Conservation (phyloP, 1,140 invertebrate genomes). For the Telenomus remus region DNA sequence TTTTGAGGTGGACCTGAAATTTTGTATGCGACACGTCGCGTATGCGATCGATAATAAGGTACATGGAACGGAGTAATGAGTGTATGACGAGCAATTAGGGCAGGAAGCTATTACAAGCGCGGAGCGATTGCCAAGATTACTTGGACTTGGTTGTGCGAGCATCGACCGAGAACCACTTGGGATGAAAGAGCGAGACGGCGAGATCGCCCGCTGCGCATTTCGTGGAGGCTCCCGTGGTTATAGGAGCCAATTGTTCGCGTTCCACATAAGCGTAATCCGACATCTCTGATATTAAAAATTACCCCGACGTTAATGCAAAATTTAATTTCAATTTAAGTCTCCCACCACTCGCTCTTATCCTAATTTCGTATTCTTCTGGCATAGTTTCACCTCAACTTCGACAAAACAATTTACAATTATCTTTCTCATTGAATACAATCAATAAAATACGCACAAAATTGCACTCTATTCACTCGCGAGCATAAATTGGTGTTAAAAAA, state of each 20-base stretch:
- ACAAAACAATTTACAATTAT: conserved; percentile 1
- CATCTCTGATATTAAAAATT: conserved; percentile 32
- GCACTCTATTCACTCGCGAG: too few relatives aligned
- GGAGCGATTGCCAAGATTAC: conserved; percentile 59
- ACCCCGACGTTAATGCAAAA: conserved; percentile 10
- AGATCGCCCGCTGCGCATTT: conserved; percentile 35
- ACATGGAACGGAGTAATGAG: conserved; percentile 55
- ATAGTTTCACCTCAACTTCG: background rate
- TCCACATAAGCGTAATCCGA: conserved; percentile 46
- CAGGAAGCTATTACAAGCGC: conserved; percentile 59
- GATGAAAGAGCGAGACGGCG: conserved; percentile 34
- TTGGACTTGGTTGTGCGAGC: conserved; percentile 55
- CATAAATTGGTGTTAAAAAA: too few relatives aligned
- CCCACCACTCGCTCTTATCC: background rate
- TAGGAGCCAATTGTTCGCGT: conserved; percentile 1
- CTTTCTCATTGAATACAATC: background rate
- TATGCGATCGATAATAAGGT: conserved; percentile 59
- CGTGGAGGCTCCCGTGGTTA: conserved; percentile 42
- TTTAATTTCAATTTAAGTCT: conserved; percentile 38
- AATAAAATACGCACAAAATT: too few relatives aligned
- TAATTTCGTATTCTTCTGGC: background rate
- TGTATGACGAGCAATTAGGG: conserved; percentile 59
- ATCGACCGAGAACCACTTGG: conserved; percentile 51
- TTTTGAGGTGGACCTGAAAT: conserved; percentile 19
- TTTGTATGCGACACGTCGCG: conserved; percentile 54